These are phyloP conservation scores for Champsocephalus gunnari DNA, from an alignment of 2,797 vertebrate species.

Conservation along the genomic window DNA sequence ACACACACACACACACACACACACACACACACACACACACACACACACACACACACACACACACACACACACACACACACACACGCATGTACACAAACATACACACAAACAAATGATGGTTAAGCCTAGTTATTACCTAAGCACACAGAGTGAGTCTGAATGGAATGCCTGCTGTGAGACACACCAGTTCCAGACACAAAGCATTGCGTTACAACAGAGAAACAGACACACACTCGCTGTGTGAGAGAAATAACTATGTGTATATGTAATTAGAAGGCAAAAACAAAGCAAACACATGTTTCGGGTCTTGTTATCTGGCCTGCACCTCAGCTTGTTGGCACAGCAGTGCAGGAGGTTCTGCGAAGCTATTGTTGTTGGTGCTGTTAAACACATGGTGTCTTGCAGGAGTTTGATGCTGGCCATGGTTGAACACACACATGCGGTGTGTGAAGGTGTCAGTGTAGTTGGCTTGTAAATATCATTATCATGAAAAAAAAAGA, in stretches of 20 bases:
- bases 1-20: conserved; percentile 19
- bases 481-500: conserved; percentile 16
- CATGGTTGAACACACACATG: conserved; percentile 32
- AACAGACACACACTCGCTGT: conserved; percentile 27
- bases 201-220: conserved; percentile 48
- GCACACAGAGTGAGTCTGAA: conserved; percentile 70
- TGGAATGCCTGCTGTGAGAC: conserved; percentile 74
- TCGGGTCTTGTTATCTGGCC: conserved; percentile 69
- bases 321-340: conserved; percentile 66
- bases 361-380: conserved; percentile 64
- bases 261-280: conserved; percentile 81
- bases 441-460: conserved; percentile 16
- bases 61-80: too few relatives aligned
- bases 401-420: conserved; percentile 27
- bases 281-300: conserved; percentile 81
- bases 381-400: conserved; percentile 72
- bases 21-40: conserved; percentile 8
- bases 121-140: conserved; percentile 77
- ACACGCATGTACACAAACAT: too few relatives aligned
- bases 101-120: conserved; percentile 65
- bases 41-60: too few relatives aligned
- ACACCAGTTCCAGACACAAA: conserved; percentile 72
- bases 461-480: conserved; percentile 12
- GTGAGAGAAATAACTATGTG: conserved; percentile 75
- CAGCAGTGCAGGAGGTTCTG: conserved; percentile 60